Evolutionary conservation across 2,797 vertebrate species (phyloP), one percentile per base, ranked within the genome.

Genomic region (Fistularia tabacaria): DNA sequence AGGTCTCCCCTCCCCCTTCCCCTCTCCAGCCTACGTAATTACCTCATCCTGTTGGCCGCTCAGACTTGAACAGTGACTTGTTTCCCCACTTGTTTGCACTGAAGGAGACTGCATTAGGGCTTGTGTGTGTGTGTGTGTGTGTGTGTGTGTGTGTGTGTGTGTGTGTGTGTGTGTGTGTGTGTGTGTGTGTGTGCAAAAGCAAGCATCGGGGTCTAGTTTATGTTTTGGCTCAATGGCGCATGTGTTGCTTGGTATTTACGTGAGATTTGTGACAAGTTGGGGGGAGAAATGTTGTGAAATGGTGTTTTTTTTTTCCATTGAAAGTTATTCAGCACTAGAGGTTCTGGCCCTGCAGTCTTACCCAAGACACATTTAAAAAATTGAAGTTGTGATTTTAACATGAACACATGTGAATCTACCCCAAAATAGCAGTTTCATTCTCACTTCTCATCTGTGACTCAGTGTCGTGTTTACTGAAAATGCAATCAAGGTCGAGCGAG

Each of bases 1-100:
- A 92, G 90, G 91, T 92, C 83, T 87, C 82, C 88, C 89, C 79
- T 84, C 86, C 83, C 84, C 83, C 82, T 65, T 57, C 46, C 65
- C 44, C 45, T 65, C 68, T 53, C 73, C 70, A 77, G 69, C 75
- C 87, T 81, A 79, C 86, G 84, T 88, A 88, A 88, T 87, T 86
- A 87, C 83, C 85, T 89, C 87, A 88, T 87, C 85, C 85, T 88
- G 86, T 84, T 78, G 80, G 77, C 78, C 54, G 75, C 56, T 57
- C 73, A 58, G 37, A 78, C 79, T 80, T 76, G 59, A 75, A 77
- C 82, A 83, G 78, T 86, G 85, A 82, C 68, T 76, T 76, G 51
- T 74, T 73, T 76, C 77, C 73, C 38, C 43, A 46, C 54, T 57
- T 25, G 14, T 44, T n/a, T 44, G 10, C 50, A 10, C 38, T 42